Conservation (phyloP, 2,888 invertebrate genomes). For the Cheilosia variabilis region DNA sequence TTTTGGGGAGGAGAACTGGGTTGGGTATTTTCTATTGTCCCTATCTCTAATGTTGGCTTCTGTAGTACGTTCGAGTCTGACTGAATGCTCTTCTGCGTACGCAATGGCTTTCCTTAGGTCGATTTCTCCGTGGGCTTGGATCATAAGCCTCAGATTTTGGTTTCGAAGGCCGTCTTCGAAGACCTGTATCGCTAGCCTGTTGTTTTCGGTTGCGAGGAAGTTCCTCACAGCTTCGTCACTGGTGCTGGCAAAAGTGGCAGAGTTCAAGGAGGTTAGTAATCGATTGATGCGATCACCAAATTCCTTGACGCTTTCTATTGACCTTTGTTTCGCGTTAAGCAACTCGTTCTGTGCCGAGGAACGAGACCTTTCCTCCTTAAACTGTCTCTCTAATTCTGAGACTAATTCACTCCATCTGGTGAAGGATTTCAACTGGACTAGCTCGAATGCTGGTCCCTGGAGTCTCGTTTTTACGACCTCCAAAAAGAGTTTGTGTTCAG, state of each 20-base stretch:
- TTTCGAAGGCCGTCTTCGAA: slow-evolving; percentile 18
- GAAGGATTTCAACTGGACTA: slow-evolving; percentile 8
- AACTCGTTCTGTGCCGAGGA: slow-evolving; percentile 7
- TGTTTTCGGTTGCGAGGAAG: neutral
- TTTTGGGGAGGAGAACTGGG: neutral
- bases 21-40: too few species aligned
- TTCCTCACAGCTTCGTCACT: slow-evolving; percentile 1
- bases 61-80: neutral
- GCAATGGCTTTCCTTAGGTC: slow-evolving; percentile 7
- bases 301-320: neutral
- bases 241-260: neutral
- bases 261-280: slow-evolving; percentile 1
- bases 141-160: slow-evolving; percentile 6
- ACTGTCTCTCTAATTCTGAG: slow-evolving; percentile 12
- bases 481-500: slow-evolving; percentile 6
- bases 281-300: slow-evolving; percentile 11
- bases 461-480: slow-evolving; percentile 22
- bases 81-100: slow-evolving; percentile 3
- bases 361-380: slow-evolving; percentile 13
- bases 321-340: neutral
- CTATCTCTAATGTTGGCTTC: too few species aligned
- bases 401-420: slow-evolving; percentile 7
- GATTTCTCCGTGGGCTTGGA: neutral
- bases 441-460: slow-evolving; percentile 17
- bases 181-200: neutral